phyloP scores from a whole-genome alignment of 2,797 vertebrate species.

The Siniperca obscura region DNA sequence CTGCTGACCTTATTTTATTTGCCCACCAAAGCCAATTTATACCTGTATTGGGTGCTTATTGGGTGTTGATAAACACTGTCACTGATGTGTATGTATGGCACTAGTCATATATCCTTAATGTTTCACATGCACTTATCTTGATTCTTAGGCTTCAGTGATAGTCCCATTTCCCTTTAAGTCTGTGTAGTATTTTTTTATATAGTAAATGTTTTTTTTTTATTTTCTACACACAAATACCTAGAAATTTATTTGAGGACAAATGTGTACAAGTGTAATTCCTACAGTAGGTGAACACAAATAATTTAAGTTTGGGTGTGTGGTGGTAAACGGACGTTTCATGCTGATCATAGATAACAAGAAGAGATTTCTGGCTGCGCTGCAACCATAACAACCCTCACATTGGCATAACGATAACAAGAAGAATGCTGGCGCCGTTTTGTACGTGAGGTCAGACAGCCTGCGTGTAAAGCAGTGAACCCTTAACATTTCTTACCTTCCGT shows the following conservation, averaged over 20 bases:
- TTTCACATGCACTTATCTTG: neutral
- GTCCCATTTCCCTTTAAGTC: constrained; percentile 10
- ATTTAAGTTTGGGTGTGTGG: constrained; percentile 34
- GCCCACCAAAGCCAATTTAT: neutral
- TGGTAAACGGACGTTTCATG: constrained; percentile 48
- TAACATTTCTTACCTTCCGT: constrained; percentile 65
- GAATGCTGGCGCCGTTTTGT: constrained; percentile 77
- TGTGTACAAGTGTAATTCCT: constrained; percentile 9
- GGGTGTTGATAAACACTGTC: constrained; percentile 12
- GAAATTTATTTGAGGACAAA: constrained; percentile 16
- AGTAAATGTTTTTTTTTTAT: neutral
- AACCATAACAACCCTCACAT: constrained; percentile 82
- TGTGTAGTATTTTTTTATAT: neutral
- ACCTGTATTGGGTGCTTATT: neutral
- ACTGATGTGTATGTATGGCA: neutral
- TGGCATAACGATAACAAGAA: constrained; percentile 76
- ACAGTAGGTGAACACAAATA: constrained; percentile 23
- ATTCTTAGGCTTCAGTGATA: constrained; percentile 3
- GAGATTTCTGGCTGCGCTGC: constrained; percentile 69
- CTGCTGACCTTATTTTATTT: constrained; percentile 10
- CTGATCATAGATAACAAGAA: constrained; percentile 71
- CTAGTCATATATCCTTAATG: neutral
- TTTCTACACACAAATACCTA: neutral
- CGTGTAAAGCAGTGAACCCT: constrained; percentile 57
- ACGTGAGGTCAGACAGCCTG: constrained; percentile 69